Conservation (phyloP, 1,140 invertebrate species). For the Lutraria rhynchaena region DNA sequence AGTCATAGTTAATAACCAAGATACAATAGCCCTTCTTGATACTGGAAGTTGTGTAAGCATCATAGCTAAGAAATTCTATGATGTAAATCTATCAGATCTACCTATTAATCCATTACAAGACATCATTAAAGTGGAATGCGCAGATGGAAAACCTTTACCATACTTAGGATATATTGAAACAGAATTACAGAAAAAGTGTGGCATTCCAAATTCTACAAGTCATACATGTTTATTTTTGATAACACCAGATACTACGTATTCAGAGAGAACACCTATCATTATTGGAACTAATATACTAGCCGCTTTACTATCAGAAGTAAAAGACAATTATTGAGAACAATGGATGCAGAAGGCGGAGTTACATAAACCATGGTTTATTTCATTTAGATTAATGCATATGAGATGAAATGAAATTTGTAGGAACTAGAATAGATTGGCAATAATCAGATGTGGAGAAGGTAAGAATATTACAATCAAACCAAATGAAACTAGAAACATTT, state of each 20-base stretch:
- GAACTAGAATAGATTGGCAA: constrained; percentile 20
- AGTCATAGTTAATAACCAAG: no score
- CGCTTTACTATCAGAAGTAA: constrained; percentile 16
- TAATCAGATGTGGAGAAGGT: not conserved
- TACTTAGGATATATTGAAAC: constrained; percentile 59
- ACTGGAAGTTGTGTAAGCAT: no score
- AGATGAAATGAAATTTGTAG: constrained; percentile 16
- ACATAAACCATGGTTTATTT: constrained; percentile 25
- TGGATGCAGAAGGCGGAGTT: constrained; percentile 30
- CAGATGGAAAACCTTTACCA: constrained; percentile 60
- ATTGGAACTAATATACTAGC: constrained; percentile 59
- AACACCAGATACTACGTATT: constrained; percentile 49
- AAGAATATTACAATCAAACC: no score
- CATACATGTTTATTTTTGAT: constrained; percentile 55
- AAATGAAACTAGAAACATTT: no score
- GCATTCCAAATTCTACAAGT: not conserved
- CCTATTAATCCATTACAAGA: constrained; percentile 14
- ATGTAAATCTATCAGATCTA: constrained; percentile 22
- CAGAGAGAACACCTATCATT: constrained; percentile 30
- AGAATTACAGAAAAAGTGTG: constrained; percentile 20
- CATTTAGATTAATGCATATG: constrained; percentile 29
- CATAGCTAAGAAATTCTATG: no score
- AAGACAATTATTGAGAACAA: constrained; percentile 12
- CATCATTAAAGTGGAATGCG: constrained; percentile 60
- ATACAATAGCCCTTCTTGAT: no score